Evolutionary conservation across 2,888 invertebrate species (phyloP).

Genomic region (Cryptus armator): DNA sequence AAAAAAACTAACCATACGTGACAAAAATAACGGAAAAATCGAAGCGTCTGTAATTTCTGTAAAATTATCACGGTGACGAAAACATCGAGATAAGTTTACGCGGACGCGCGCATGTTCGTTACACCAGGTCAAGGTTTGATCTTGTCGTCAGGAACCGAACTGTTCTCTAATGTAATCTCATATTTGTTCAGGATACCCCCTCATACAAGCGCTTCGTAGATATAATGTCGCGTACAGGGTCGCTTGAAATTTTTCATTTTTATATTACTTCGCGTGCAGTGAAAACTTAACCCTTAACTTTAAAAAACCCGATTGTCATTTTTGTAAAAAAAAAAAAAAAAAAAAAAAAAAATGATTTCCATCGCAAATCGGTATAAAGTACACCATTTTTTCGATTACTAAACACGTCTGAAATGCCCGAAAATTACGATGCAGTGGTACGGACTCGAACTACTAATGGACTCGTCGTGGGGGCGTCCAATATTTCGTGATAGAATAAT

Average conservation of each 20-base stretch:
- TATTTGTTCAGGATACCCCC: not conserved
- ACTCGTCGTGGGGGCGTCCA: not conserved
- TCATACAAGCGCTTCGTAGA: not conserved
- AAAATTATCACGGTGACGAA: not conserved
- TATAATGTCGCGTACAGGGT: not conserved
- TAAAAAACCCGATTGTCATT: not conserved
- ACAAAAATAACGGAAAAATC: too few relatives aligned
- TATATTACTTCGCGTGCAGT: not conserved
- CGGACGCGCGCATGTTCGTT: not conserved
- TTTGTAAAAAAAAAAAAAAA: not conserved
- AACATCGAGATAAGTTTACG: not conserved
- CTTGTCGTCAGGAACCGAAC: not conserved
- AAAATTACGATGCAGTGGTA: not conserved
- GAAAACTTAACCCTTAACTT: not conserved
- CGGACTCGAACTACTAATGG: not conserved
- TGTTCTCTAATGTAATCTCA: not conserved
- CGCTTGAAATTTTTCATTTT: not conserved
- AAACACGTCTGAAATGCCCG: not conserved
- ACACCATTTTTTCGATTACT: not conserved
- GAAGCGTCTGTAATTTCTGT: not conserved
- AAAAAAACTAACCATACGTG: too few relatives aligned
- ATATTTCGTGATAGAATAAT: constrained; percentile 7
- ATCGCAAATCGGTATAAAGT: not conserved
- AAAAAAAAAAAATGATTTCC: not conserved
- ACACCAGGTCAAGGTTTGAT: not conserved